phyloP scores from a whole-genome alignment of 2,797 vertebrate genomes.

The Sitta carolinensis region DNA sequence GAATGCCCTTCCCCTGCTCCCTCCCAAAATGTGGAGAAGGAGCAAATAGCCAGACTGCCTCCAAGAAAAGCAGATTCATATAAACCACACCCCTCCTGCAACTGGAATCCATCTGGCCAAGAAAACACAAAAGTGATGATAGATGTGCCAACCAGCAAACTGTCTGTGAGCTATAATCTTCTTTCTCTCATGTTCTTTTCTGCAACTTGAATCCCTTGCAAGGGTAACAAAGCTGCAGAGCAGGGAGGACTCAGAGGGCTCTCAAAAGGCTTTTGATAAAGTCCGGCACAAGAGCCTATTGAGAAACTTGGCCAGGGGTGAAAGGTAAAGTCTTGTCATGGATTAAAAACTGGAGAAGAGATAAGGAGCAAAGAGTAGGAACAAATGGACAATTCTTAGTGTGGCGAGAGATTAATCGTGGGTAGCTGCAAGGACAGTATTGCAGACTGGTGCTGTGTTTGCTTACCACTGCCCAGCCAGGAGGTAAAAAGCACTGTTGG shows the following conservation, averaged over 20 bases:
- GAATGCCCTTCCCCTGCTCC: background rate
- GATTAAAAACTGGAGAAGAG: conserved; percentile 62
- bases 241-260: background rate
- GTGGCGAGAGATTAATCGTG: background rate
- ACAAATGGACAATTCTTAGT: conserved; percentile 52
- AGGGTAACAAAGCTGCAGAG: conserved; percentile 12
- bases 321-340: conserved; percentile 67
- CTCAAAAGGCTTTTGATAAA: conserved; percentile 70
- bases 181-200: background rate
- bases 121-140: background rate
- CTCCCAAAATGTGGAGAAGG: background rate
- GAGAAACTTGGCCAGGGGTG: conserved; percentile 66
- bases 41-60: background rate
- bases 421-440: background rate
- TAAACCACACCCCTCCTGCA: background rate
- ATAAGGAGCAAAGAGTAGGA: conserved; percentile 57
- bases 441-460: conserved; percentile 1
- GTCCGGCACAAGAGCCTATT: conserved; percentile 56
- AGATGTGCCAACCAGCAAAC: background rate
- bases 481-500: background rate
- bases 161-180: background rate
- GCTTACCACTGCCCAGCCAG: background rate
- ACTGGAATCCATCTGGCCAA: background rate
- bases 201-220: background rate
- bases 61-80: background rate